These are phyloP conservation scores for Mesorhabditis spiculigera DNA, from an alignment of 2,888 invertebrate genomes.

Conservation along the genomic window DNA sequence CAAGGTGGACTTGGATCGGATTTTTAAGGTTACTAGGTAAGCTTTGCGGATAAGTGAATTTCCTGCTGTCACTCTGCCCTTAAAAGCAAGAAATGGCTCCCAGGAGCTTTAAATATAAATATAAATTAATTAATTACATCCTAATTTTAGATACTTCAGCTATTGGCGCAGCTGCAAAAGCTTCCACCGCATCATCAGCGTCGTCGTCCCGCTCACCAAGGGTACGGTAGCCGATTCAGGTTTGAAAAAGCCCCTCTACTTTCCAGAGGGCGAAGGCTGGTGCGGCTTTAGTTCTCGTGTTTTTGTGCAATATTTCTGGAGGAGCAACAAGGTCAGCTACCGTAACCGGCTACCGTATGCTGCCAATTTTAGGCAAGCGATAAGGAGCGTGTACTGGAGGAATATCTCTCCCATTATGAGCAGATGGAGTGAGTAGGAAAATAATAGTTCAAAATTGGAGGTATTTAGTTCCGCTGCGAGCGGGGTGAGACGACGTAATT, in stretches of 20 bases:
- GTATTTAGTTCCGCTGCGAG: no score
- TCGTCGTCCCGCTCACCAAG: constrained; percentile 37
- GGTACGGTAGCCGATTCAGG: constrained; percentile 10
- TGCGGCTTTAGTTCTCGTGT: constrained; percentile 36
- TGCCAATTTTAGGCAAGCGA: not conserved
- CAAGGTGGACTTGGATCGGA: constrained; percentile 24
- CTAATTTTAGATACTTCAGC: constrained; percentile 32
- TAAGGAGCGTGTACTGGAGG: constrained; percentile 2
- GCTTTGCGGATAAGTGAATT: not conserved
- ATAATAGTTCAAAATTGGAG: no score
- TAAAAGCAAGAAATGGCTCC: no score
- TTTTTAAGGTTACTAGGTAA: constrained; percentile 9
- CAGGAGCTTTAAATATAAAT: no score
- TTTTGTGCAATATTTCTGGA: constrained; percentile 48
- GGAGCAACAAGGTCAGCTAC: constrained; percentile 25
- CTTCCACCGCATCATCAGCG: constrained; percentile 51
- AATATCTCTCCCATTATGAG: constrained; percentile 1
- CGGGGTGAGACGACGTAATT: no score
- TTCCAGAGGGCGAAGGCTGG: constrained; percentile 24
- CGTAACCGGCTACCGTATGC: not conserved
- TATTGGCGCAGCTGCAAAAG: constrained; percentile 46
- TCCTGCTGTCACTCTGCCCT: no score
- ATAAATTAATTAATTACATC: no score
- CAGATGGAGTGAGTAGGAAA: not conserved
- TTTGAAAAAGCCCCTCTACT: not conserved